phyloP scores from a whole-genome alignment of 2,113 vertebrate genomes.

The Chaetorhynchus papuensis region DNA sequence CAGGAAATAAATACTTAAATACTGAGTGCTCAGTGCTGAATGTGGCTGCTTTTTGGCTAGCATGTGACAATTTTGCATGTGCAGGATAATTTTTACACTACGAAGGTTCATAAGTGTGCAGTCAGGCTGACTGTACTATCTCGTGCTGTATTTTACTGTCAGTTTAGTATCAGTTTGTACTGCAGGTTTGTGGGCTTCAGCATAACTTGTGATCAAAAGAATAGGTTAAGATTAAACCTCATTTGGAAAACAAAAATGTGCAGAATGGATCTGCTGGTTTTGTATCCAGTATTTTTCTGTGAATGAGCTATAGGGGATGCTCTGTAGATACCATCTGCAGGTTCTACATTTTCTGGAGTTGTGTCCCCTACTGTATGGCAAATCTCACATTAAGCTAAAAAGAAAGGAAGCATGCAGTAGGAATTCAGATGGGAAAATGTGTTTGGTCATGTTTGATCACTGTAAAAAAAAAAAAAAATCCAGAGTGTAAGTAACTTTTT shows the following conservation, averaged over 20 bases:
- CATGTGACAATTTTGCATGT: background rate
- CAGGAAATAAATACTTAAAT: constrained; percentile 5
- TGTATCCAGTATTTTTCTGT: background rate
- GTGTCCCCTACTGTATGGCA: background rate
- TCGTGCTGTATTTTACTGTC: background rate
- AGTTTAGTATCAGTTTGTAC: background rate
- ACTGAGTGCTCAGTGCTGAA: background rate
- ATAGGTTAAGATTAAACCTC: background rate
- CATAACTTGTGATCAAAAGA: background rate
- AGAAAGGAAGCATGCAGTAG: background rate
- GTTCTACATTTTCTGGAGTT: background rate
- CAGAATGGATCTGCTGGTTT: background rate
- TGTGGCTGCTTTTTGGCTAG: background rate
- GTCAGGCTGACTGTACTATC: background rate
- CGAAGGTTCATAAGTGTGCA: background rate
- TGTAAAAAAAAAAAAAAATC: background rate
- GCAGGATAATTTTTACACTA: background rate
- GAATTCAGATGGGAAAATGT: background rate
- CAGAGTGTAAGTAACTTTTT: background rate
- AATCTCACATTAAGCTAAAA: background rate
- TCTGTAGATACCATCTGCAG: background rate
- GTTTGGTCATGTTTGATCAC: background rate
- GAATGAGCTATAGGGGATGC: background rate
- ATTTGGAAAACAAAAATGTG: background rate
- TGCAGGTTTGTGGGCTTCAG: background rate